These are phyloP conservation scores for Hemiscyllium ocellatum DNA, from an alignment of 2,113 vertebrate species.

Conservation along the genomic window DNA sequence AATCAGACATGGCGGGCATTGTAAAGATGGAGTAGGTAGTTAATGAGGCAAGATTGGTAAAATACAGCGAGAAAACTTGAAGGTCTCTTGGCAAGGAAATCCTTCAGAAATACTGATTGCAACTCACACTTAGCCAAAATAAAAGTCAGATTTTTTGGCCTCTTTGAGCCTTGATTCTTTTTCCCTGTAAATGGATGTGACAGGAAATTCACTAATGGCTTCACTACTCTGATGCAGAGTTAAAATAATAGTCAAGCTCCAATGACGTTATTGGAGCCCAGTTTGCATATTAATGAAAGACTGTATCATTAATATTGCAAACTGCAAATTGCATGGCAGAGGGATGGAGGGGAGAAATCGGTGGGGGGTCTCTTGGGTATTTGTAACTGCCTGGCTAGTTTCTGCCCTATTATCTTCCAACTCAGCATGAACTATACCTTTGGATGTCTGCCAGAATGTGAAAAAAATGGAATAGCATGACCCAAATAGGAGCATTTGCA, in stretches of 20 bases:
- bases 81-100: no score
- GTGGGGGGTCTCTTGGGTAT: background rate
- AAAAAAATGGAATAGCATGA: background rate
- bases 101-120: no score
- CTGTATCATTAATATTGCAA: background rate
- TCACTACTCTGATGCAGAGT: background rate
- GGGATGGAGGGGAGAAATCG: no score
- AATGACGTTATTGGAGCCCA: background rate
- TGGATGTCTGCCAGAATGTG: background rate
- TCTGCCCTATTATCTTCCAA: background rate
- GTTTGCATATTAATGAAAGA: background rate
- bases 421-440: background rate
- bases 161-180: background rate
- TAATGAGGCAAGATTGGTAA: no score
- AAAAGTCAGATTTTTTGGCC: background rate
- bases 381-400: background rate
- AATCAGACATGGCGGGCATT: no score
- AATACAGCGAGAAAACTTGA: no score
- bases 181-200: background rate
- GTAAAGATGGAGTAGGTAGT: no score
- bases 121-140: no score
- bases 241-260: background rate
- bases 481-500: no score
- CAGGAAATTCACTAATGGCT: background rate
- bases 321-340: background rate